Conservation (phyloP, 2,797 vertebrate species). For the Muscicapa comitata region DNA sequence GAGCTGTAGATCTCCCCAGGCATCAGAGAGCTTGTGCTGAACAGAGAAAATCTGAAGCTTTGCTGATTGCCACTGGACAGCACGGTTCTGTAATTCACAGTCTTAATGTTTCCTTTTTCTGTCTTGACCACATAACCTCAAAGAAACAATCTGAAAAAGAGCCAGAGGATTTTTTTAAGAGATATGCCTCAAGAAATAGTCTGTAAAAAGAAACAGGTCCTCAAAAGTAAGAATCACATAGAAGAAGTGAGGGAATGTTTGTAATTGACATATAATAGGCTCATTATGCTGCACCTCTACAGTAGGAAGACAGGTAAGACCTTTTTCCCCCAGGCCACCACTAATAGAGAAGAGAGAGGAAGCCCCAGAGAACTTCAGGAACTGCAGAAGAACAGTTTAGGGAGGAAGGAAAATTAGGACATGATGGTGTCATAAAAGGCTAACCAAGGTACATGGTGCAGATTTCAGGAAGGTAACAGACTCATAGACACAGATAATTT, state of each 20-base stretch:
- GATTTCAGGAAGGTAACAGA: not conserved
- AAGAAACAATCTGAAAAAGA: not conserved
- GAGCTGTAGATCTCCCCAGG: not conserved
- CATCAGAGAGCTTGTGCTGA: not conserved
- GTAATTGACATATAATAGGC: not conserved
- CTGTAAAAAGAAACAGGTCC: not conserved
- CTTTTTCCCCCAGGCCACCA: not conserved
- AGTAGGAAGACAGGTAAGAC: not conserved
- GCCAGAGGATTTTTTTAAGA: not conserved
- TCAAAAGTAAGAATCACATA: not conserved
- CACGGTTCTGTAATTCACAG: not conserved
- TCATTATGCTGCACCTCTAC: not conserved
- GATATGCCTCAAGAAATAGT: not conserved
- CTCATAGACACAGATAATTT: not conserved
- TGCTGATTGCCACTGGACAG: not conserved
- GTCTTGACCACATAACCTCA: not conserved
- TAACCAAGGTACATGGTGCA: not conserved
- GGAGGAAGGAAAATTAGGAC: not conserved
- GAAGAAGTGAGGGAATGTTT: not conserved
- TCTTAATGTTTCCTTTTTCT: not conserved
- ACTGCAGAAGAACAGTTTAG: not conserved
- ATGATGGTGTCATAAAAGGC: not conserved
- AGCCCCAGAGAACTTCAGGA: not conserved
- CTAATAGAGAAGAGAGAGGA: not conserved
- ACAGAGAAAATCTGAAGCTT: not conserved